Evolutionary conservation across 2,888 invertebrate species (phyloP), one percentile per base, ranked within the genome.

Genomic region (Lamproptera curius): DNA sequence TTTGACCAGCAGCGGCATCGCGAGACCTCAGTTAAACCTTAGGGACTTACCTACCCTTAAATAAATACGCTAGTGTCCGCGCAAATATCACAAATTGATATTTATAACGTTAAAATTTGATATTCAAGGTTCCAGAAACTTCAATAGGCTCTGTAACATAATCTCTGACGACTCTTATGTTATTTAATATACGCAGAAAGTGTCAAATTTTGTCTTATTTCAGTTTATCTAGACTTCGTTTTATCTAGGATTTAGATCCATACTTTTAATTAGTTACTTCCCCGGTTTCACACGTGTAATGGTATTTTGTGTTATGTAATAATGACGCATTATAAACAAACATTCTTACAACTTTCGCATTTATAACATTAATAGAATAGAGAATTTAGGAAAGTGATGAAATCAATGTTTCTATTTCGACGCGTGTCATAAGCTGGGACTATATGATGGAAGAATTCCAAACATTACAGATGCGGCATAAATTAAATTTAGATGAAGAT

Each of bases 81-180:
- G 83, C 83, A 73, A 82, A 84, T 71, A 65, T 71, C 52, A 56
- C 46, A 63, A 62, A 65, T 70, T 66, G 67, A 65, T 64, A 58
- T 52, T n/a, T 44, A 35, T 46, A 47, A 34, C 51, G 23, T 28
- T 33, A 33, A 41, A 15, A 50, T 50, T 53, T 38, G 28, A 31
- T 28, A 13, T 45, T 46, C 42, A 6, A 6, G 23, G 8, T 23
- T 23, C 23, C 4, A 23, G 8, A 23, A 23, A 23, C 8, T 23
- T 23, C 23, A 23, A n/a, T n/a, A n/a, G n/a, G n/a, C n/a, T n/a
- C n/a, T n/a, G n/a, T n/a, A n/a, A n/a, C n/a, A n/a, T n/a, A n/a
- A n/a, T n/a, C n/a, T n/a, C n/a, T n/a, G n/a, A n/a, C n/a, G n/a
- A n/a, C n/a, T n/a, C n/a, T n/a, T n/a, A n/a, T n/a, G n/a, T n/a